Base-by-base conservation (phyloP, 2,888 invertebrate species). In the Sclerodermus sp. region DNA sequence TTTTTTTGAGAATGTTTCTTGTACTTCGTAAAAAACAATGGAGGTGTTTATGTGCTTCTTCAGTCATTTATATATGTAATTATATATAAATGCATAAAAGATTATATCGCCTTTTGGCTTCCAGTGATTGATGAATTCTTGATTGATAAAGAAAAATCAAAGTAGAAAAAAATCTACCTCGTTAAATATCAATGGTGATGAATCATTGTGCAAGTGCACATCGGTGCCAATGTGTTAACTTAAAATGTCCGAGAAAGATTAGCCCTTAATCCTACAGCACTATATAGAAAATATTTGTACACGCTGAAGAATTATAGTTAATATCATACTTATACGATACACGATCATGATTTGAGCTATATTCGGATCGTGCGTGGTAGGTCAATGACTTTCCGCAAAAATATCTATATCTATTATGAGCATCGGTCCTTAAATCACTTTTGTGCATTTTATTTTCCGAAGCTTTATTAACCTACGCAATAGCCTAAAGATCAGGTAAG, bases 401-500 rank as follows among this genome's bases (percentile, higher is more conserved):
- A 34, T 34, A n/a, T 34, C 13, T 31, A 13, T n/a, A 18, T 39
- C 18, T 45, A 18, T 38, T 17, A 37, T 37, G 31, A 39, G 39
- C 32, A 31, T 29, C 31, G 38, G 45, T 30, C 38, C 30, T 40
- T 34, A 12, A 34, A 34, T 51, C 49, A 40, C 46, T 53, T 52
- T 49, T 47, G 44, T 51, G 40, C 41, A 50, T 38, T 48, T 32
- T 34, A 43, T 36, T 43, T 30, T 58, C 53, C 46, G 44, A 50
- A 46, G 40, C 9, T 51, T 53, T 47, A 47, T 23, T 8, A 8
- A 23, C 23, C 23, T 54, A 50, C 18, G 44, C 41, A 50, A 42
- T 47, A 61, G 59, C 55, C 58, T 64, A 60, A 57, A 58, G 56
- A 58, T 60, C 56, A 63, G 64, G 62, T 67, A 63, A 66, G 64